Evolutionary conservation across 2,888 invertebrate genomes (phyloP).

Genomic region (Nephrotoma guestfalica): DNA sequence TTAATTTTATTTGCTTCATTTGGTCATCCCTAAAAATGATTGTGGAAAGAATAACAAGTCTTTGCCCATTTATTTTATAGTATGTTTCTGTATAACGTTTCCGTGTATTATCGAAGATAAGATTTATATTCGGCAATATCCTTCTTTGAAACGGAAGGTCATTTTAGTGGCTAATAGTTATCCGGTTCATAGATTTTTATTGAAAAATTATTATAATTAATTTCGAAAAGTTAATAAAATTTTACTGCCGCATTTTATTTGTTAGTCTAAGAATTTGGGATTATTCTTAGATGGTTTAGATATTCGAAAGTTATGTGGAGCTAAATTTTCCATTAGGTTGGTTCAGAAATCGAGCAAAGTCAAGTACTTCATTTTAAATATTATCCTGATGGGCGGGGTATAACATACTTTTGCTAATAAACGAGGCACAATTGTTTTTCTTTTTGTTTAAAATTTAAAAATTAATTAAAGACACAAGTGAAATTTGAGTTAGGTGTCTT

Average conservation of each 20-base stretch:
- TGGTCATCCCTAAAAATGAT: not conserved
- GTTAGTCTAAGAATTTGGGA: no score
- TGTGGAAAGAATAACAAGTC: not conserved
- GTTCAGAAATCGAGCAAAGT: no score
- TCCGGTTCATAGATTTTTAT: conserved; percentile 10
- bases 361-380: no score
- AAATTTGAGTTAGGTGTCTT: no score
- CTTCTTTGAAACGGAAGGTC: conserved; percentile 6
- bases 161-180: conserved; percentile 10
- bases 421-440: no score
- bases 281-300: no score
- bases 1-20: not conserved
- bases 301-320: no score
- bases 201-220: conserved; percentile 4
- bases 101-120: not conserved
- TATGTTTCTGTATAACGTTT: not conserved
- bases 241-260: not conserved
- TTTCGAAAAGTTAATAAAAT: not conserved
- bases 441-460: no score
- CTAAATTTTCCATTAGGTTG: no score
- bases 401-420: no score
- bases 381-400: no score
- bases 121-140: conserved; percentile 5
- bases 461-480: no score
- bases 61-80: not conserved